phyloP scores from a whole-genome alignment of 2,113 vertebrate species.

The Python bivittatus region DNA sequence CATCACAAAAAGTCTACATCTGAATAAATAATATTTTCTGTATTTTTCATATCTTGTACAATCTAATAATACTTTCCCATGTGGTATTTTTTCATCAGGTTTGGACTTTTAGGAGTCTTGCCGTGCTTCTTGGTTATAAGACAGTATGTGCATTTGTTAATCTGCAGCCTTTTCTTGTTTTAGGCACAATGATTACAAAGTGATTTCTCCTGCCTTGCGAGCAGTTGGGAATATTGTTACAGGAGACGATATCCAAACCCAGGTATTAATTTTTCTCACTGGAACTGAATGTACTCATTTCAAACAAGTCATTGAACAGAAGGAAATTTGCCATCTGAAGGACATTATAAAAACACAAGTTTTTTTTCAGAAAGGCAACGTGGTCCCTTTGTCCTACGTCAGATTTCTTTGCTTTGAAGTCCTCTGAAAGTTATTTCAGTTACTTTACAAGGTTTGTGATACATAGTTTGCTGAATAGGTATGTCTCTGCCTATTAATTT shows the following conservation, averaged over 20 bases:
- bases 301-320: not conserved
- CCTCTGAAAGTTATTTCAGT: not conserved
- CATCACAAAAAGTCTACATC: not conserved
- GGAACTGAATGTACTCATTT: not conserved
- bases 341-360: not conserved
- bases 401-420: not conserved
- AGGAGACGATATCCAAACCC: slow-evolving; percentile 96
- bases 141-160: not conserved
- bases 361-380: not conserved
- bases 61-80: not conserved
- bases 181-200: slow-evolving; percentile 97
- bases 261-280: slow-evolving; percentile 72
- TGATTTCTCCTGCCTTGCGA: slow-evolving; percentile 93
- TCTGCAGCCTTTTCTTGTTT: slow-evolving; percentile 51
- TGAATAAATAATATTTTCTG: not conserved
- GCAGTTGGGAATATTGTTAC: slow-evolving; percentile 98
- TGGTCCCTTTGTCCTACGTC: not conserved
- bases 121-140: slow-evolving; percentile 16
- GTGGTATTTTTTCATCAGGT: not conserved
- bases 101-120: not conserved
- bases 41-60: not conserved
- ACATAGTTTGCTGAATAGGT: not conserved
- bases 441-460: not conserved
- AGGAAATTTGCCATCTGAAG: not conserved
- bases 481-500: not conserved